Evolutionary conservation across 2,888 invertebrate species (phyloP).

Genomic region (Junonia oenone): DNA sequence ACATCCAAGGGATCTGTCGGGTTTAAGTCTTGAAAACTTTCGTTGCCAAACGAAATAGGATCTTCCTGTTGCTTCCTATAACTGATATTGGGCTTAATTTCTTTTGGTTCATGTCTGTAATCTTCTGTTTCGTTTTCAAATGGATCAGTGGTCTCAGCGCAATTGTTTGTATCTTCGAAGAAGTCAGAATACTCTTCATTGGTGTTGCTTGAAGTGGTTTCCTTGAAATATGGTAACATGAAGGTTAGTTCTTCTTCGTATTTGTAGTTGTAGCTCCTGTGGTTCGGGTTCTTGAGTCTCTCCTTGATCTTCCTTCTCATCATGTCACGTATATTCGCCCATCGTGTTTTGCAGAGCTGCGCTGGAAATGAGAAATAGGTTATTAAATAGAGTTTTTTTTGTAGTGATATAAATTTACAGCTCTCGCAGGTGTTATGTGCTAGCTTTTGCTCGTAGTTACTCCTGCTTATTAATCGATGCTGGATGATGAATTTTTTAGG

Average conservation of each 20-base stretch:
- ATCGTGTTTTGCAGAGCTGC: constrained; percentile 56
- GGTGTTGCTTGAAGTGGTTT: constrained; percentile 25
- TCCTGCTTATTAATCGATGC: too few relatives aligned
- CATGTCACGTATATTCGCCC: constrained; percentile 68
- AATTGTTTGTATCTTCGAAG: constrained; percentile 41
- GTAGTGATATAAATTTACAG: too few relatives aligned
- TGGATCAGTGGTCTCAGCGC: constrained; percentile 43
- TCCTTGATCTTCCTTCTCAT: constrained; percentile 58
- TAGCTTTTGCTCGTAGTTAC: too few relatives aligned
- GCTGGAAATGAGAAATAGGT: constrained; percentile 39
- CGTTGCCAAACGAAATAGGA: constrained; percentile 11
- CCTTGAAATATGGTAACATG: constrained; percentile 57
- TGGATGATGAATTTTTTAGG: too few relatives aligned
- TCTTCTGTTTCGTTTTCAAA: constrained; percentile 40
- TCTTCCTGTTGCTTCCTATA: constrained; percentile 30
- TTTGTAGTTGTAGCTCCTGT: constrained; percentile 54
- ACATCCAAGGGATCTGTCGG: constrained; percentile 58
- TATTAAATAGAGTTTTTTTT: too few relatives aligned
- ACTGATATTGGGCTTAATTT: constrained; percentile 41
- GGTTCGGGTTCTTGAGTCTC: constrained; percentile 46
- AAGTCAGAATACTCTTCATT: constrained; percentile 48
- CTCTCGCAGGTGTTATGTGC: too few relatives aligned
- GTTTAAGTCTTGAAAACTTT: constrained; percentile 44
- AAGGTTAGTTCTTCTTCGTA: constrained; percentile 62
- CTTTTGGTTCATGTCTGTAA: constrained; percentile 32